Evolutionary conservation across 2,888 invertebrate genomes (phyloP).

Genomic region (Epinotia ramella): DNA sequence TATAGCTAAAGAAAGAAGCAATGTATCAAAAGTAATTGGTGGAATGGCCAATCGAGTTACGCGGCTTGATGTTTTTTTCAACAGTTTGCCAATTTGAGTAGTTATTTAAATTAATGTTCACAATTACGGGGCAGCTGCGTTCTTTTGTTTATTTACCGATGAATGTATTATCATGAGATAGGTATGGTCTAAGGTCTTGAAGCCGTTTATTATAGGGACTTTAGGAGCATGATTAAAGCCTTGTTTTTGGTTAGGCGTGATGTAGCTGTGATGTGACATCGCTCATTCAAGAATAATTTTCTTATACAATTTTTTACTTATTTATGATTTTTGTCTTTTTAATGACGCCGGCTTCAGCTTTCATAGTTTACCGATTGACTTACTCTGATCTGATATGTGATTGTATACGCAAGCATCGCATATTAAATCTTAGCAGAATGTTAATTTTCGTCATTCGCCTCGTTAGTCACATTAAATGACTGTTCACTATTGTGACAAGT

Average conservation of each 20-base stretch:
- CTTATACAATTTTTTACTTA: too few species aligned
- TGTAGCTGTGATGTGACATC: too few species aligned
- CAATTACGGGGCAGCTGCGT: conserved; percentile 8
- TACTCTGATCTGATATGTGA: too few species aligned
- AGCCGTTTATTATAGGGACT: not conserved
- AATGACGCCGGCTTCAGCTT: too few species aligned
- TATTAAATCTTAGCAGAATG: too few species aligned
- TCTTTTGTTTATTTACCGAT: not conserved
- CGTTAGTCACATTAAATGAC: too few species aligned
- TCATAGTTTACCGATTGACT: too few species aligned
- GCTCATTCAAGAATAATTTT: too few species aligned
- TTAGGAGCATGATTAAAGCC: not conserved
- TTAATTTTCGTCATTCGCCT: too few species aligned
- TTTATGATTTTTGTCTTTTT: too few species aligned
- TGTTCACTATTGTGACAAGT: too few species aligned
- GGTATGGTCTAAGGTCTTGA: not conserved
- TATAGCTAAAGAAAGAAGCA: conserved; percentile 26
- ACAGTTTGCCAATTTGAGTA: conserved; percentile 6
- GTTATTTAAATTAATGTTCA: conserved; percentile 35
- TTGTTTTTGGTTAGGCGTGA: not conserved
- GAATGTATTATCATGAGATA: not conserved
- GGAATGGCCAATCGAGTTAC: conserved; percentile 30
- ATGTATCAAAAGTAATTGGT: conserved; percentile 42
- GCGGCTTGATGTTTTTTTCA: conserved; percentile 20
- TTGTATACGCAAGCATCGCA: too few species aligned